Base-by-base conservation (phyloP, 2,113 vertebrate species). In the Stomatorhinus ivindoensis region DNA sequence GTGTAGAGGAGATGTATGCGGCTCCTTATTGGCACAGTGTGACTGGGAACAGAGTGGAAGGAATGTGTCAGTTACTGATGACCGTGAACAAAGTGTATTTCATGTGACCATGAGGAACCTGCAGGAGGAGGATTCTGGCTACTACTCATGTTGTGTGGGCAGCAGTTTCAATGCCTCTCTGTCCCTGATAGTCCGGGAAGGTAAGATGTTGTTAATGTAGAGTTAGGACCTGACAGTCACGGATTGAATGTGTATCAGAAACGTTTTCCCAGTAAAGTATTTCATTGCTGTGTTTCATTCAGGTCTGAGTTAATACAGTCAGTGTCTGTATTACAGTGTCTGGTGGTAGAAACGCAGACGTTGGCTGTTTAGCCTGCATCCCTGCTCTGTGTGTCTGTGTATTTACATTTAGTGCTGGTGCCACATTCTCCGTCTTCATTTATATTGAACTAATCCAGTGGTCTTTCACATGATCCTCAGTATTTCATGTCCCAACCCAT, bases 61-160 rank as follows among this genome's bases (percentile, higher is more conserved):
- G 35, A 61, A 85, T 15, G 83, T 88, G 69, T 35, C 47, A 48
- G 46, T 90, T 19, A 89, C 42, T 42, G 91, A 91, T 76, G 13
- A 89, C 39, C 87, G 44, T 86, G 15, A 31, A 3, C 39, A 89
- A 3, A 55, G 9, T 73, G 46, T 89, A 15, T 91, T 92, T 85
- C 80, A 88, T 84, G 90, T 89, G 21, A 58, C 65, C 9, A 48
- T 90, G 11, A 53, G 65, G 3, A 15, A 82, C 31, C 53, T 88
- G 1, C 44, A 86, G 44, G 50, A 10, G 13, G 42, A 2, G 47
- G 48, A 90, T 76, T 89, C 76, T 83, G 89, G 84, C 31, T 0
- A 0, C 42, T 90, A 90, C 88, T 89, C 87, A 55, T 91, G 88
- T 61, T 89, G 7, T 80, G 69, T 90, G 58, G 6, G 2, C 21